Conservation (phyloP, 2,797 vertebrate genomes). For the Nyctibius grandis region DNA sequence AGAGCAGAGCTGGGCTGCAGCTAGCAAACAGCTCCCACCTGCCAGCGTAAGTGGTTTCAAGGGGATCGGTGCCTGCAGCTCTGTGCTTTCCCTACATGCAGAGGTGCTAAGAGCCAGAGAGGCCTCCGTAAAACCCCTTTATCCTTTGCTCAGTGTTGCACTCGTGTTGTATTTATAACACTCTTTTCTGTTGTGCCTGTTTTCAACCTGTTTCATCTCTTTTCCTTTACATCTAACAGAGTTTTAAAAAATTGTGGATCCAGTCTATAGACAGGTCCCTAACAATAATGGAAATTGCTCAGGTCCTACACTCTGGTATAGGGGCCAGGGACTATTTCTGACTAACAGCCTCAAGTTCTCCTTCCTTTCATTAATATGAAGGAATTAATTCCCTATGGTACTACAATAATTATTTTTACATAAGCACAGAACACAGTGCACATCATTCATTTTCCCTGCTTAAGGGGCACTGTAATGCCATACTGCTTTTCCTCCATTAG, state of each 20-base stretch:
- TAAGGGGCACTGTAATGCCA: neutral
- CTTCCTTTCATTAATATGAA: neutral
- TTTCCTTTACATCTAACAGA: neutral
- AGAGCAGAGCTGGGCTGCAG: neutral
- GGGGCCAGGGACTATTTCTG: neutral
- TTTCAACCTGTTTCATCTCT: neutral
- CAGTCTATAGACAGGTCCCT: neutral
- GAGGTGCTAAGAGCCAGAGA: neutral
- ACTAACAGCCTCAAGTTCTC: neutral
- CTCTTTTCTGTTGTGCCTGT: neutral
- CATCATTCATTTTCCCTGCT: slow-evolving; percentile 24
- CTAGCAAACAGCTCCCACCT: neutral
- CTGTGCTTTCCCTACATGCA: accelerated
- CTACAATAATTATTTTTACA: slow-evolving; percentile 14
- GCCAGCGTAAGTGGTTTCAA: neutral
- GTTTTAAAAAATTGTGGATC: neutral
- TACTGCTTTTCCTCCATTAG: slow-evolving; percentile 24
- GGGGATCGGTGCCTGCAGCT: neutral
- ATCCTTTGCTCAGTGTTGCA: neutral
- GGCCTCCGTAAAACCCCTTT: neutral
- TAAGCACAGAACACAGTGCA: neutral
- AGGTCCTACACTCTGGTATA: neutral
- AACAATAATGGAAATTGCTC: neutral
- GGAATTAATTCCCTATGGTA: neutral
- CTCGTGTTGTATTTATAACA: neutral